Evolutionary conservation across 1,140 invertebrate species (phyloP).

Genomic region (Fragariocoptes setiger): DNA sequence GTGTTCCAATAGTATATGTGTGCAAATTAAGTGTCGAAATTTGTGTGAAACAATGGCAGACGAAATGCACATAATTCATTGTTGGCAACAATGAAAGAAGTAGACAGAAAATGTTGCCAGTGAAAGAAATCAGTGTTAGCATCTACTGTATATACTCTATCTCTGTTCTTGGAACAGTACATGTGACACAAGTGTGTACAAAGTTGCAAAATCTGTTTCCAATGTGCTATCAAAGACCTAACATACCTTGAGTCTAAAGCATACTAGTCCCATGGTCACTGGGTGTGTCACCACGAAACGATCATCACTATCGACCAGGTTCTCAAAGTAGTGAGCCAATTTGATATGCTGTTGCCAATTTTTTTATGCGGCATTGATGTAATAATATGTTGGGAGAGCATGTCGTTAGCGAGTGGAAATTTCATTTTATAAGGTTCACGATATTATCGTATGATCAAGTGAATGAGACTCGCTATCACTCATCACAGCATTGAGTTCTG

Average conservation of each 20-base stretch:
- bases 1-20: too few species aligned
- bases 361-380: background rate
- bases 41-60: too few species aligned
- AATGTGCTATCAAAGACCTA: too few species aligned
- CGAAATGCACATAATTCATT: too few species aligned
- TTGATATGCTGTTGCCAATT: slow-evolving; percentile 30
- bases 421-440: background rate
- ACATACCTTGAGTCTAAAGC: slow-evolving; percentile 36
- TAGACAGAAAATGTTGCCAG: too few species aligned
- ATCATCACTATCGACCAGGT: slow-evolving; percentile 41
- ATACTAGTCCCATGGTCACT: slow-evolving; percentile 32
- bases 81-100: too few species aligned
- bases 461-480: slow-evolving; percentile 1
- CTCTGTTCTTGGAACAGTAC: too few species aligned
- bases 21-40: too few species aligned
- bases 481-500: background rate
- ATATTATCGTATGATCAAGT: slow-evolving; percentile 8
- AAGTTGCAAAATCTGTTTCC: too few species aligned
- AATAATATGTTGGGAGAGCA: background rate
- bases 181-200: too few species aligned
- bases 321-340: slow-evolving; percentile 73
- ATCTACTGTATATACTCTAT: too few species aligned
- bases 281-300: slow-evolving; percentile 81
- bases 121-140: too few species aligned
- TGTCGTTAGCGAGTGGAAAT: background rate